Evolutionary conservation across 1,140 invertebrate species (phyloP).

Genomic region (Galleria mellonella): DNA sequence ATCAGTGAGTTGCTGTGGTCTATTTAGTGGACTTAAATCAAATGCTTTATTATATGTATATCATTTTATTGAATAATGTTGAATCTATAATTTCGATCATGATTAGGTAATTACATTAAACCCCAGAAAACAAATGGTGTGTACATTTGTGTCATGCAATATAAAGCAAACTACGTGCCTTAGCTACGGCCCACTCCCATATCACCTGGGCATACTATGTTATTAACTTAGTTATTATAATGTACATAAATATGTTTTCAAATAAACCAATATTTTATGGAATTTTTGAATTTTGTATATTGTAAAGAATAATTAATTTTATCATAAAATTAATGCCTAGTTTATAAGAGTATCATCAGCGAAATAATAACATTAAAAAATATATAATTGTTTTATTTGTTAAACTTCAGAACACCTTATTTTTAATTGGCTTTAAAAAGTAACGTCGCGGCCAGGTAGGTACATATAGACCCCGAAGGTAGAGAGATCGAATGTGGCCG

Average conservation of each 20-base stretch:
- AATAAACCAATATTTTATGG: constrained; percentile 74
- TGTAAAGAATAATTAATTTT: constrained; percentile 76
- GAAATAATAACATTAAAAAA: constrained; percentile 75
- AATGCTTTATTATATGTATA: constrained; percentile 11
- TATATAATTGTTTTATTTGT: constrained; percentile 60
- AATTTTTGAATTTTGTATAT: constrained; percentile 74
- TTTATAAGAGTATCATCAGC: constrained; percentile 69
- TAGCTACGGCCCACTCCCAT: constrained; percentile 64
- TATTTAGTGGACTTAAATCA: no score
- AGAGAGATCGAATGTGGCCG: no score
- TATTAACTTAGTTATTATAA: constrained; percentile 64
- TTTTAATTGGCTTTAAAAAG: no score
- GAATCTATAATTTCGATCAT: constrained; percentile 21
- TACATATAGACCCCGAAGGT: no score
- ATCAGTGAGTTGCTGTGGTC: no score
- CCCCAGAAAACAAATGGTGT: no score
- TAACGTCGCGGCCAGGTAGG: no score
- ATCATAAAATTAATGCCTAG: constrained; percentile 74
- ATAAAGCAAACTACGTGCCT: constrained; percentile 61
- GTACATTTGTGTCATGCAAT: constrained; percentile 30
- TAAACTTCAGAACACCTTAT: constrained; percentile 6
- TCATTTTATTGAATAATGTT: constrained; percentile 18
- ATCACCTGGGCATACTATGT: constrained; percentile 63
- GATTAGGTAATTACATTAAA: constrained; percentile 4
- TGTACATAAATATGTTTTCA: constrained; percentile 69